phyloP scores from a whole-genome alignment of 2,113 vertebrate genomes.

The mouse (Mus musculus) region GRCm39 chr11:89142501-89143000 shows the following conservation, averaged over 20 bases:
- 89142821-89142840: background rate
- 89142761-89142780: background rate
- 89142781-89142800: too few species aligned
- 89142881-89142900: background rate
- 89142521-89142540: background rate
- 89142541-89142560: background rate
- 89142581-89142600: background rate
- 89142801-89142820: too few species aligned
- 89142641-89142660: background rate
- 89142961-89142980: background rate
- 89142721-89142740: accelerated
- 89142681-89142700: background rate
- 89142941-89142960: background rate
- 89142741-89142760: background rate
- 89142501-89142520: background rate
- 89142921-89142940: background rate
- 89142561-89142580: background rate
- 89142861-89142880: background rate
- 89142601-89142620: background rate
- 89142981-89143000: background rate
- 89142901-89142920: background rate
- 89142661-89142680: background rate
- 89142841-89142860: background rate
- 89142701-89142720: background rate
- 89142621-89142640: background rate